phyloP scores from a whole-genome alignment of 1,140 invertebrate genomes.

The Caenorhabditis brenneri region DNA sequence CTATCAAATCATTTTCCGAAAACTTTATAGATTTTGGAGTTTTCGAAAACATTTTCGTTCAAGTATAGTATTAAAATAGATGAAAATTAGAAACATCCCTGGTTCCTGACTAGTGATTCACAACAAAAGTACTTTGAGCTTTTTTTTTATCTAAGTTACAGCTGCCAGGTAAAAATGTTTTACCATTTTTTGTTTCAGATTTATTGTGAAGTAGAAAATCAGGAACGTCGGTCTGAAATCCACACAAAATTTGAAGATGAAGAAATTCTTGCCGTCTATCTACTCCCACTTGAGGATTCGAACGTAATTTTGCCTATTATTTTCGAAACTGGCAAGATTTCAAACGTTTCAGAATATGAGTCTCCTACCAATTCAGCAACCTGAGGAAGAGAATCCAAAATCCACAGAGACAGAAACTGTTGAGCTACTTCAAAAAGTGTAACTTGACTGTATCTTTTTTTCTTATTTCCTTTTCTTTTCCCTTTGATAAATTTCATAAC shows the following conservation, averaged over 20 bases:
- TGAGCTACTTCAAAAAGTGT: neutral
- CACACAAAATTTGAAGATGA: neutral
- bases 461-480: neutral
- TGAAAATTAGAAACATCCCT: too few species aligned
- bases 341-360: neutral
- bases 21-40: too few species aligned
- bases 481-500: neutral
- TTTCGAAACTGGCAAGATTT: neutral
- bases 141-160: too few species aligned
- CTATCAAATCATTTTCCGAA: too few species aligned
- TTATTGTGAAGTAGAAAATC: neutral
- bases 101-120: too few species aligned
- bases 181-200: neutral
- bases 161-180: too few species aligned
- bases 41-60: too few species aligned
- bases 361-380: neutral
- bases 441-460: neutral
- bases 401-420: neutral
- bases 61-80: too few species aligned
- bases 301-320: neutral
- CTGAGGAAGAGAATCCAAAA: neutral
- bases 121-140: too few species aligned
- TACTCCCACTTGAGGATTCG: neutral
- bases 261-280: neutral
- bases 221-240: neutral